Percentiles rank a stretch among this genome's conserved stretches.
These are phyloP conservation scores for Dicrostonyx torquatus DNA, from an alignment of 2,797 vertebrate species.

Conservation along the genomic window DNA sequence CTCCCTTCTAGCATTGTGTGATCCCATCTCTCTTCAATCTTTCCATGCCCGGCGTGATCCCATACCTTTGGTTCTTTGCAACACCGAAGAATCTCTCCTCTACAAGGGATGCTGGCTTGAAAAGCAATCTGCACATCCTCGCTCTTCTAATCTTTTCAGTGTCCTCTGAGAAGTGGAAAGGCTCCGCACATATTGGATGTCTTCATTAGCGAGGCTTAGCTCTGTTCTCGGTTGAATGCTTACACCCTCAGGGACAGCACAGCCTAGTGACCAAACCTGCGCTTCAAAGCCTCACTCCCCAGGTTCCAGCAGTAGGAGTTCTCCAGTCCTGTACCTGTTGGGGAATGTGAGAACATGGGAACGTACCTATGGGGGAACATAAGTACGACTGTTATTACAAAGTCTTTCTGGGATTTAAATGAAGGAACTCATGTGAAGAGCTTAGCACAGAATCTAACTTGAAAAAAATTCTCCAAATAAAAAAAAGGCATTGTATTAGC, in stretches of 20 bases:
- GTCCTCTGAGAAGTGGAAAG: constrained; percentile 24
- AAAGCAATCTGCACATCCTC: not conserved
- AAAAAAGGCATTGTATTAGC: not conserved
- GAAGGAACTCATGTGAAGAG: not conserved
- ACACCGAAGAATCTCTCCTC: constrained; percentile 33
- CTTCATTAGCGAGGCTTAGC: not conserved
- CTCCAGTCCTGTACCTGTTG: not conserved
- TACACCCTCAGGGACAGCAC: not conserved
- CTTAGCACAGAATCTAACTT: not conserved
- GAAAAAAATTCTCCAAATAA: not conserved
- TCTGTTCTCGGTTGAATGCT: not conserved
- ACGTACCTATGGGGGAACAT: not conserved
- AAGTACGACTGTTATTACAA: not conserved
- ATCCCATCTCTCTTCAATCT: constrained; percentile 18
- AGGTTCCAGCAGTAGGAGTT: not conserved
- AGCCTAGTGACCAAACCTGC: not conserved
- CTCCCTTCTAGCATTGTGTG: constrained; percentile 35
- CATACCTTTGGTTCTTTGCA: constrained; percentile 43
- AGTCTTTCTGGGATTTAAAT: constrained; percentile 25
- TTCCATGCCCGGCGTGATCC: not conserved
- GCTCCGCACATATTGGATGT: not conserved
- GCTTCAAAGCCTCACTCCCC: not conserved
- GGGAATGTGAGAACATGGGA: not conserved
- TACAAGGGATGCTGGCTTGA: constrained; percentile 19
- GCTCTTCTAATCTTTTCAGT: not conserved